Conservation (phyloP, 2,888 invertebrate genomes). For the Harmothoe impar region DNA sequence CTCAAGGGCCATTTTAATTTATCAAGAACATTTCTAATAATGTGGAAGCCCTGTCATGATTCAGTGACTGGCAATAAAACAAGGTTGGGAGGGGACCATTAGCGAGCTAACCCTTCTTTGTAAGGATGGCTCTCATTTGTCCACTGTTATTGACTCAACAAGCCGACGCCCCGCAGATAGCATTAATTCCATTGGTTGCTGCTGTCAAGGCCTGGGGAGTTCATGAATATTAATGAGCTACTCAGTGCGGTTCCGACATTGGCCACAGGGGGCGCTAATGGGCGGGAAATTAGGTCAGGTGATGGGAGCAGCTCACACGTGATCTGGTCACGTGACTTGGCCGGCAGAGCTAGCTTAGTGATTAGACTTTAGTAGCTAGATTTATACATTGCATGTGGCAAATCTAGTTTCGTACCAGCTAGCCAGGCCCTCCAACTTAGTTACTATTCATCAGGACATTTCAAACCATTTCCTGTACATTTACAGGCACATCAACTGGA, state of each 20-base stretch:
- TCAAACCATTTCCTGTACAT: too few relatives aligned
- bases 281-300: slow-evolving; percentile 28
- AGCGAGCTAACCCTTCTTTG: neutral
- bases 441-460: too few relatives aligned
- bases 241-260: neutral
- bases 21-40: neutral
- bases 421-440: too few relatives aligned
- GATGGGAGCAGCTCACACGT: neutral
- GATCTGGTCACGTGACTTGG: slow-evolving; percentile 1
- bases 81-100: neutral
- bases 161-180: neutral
- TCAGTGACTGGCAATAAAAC: neutral
- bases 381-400: too few relatives aligned
- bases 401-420: too few relatives aligned
- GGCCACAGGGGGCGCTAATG: neutral
- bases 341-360: neutral
- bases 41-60: neutral
- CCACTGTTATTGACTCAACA: slow-evolving; percentile 27
- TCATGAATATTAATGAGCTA: slow-evolving; percentile 11
- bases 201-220: neutral
- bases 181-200: neutral
- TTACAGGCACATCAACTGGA: too few relatives aligned
- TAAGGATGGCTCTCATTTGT: slow-evolving; percentile 13
- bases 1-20: neutral
- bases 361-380: neutral